Evolutionary conservation across 1,140 invertebrate species (phyloP), one percentile per base, ranked within the genome.

Genomic region (Procambarus virginalis): DNA sequence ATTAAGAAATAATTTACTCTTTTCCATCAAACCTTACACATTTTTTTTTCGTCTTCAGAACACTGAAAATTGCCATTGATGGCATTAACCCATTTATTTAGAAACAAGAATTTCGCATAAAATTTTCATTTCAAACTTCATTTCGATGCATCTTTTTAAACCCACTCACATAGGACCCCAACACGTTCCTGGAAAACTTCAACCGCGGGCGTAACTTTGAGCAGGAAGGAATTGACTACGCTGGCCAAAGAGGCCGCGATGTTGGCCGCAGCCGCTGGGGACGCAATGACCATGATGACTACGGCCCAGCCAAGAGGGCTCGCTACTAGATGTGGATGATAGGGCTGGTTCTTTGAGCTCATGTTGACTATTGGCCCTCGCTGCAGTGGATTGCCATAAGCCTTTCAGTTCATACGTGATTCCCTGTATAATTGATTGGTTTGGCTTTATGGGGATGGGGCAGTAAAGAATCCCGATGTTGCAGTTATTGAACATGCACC

Each of bases 141-240:
- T 89, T 85, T 79, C 82, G 83, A 68, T 90, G 89, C 89, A 90
- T 90, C 64, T 87, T 87, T 86, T 84, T 86, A 87, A 87, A 86
- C 51, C 89, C 89, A 90, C 78, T 90, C 83, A 90, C 77, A 49
- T 91, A 91, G 90, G 90, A 91, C 80, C 90, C 90, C 79, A 81
- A 88, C 90, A 91, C 81, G 80, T 91, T 91, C 85, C 68, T 91
- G 85, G 90, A 91, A 84, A 91, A 91, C 90, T 91, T 91, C 90
- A 91, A 87, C 85, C 90, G 90, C 79, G 90, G 81, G 75, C 90
- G 85, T 88, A 91, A 88, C 85, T 91, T 91, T 91, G 90, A 91
- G 73, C 85, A 88, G 80, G 80, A 76, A 87, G 86, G 85, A 17
- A 34, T 64, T 77, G 90, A 91, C 80, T 91, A 91, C 90, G 80